Evolutionary conservation across 35 echinoderm and acorn worm species (phyloP), one percentile per base, ranked within the genome.

Genomic region (Amphiura filiformis): DNA sequence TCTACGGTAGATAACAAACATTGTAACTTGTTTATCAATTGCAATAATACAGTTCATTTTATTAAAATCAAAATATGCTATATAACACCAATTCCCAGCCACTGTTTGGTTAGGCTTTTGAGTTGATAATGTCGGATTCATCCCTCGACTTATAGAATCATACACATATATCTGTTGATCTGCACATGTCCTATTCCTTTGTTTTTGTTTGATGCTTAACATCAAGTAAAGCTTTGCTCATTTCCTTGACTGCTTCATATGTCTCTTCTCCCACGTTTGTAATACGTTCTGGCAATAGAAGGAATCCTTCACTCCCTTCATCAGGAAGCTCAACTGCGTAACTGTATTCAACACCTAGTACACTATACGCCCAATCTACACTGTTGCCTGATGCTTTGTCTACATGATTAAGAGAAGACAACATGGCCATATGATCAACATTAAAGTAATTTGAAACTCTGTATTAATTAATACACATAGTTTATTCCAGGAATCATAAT

Each of bases 271-370:
- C 78, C 13, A 49, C 56, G 30, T 42, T 76, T 0, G 34, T 56
- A 33, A 89, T 89, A 39, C 61, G 38, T 0, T 42, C 28, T 31
- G 76, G 76, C 22, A 44, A 78, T 28, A 89, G 28, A 22, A 81
- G 56, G 35, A 89, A 89, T 5, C 87, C 87, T 30, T 89, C 36
- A 17, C 32, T n/a, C 14, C 87, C 87, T 11, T 13, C 26, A 56
- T 89, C 87, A 15, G 76, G 87, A 35, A 89, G 78, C 44, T 89
- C 87, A 33, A 89, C 44, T 15, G 87, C 77, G 87, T 89, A 89
- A 31, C 37, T 22, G 77, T 56, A 89, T 28, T 38, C 28, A 15
- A 89, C 34, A 39, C 87, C 77, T 0, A 89, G 87, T 32, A 31
- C 32, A 15, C 87, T 78, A 34, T 80, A 80, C 22, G 78, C 56